Evolutionary conservation across 2,797 vertebrate species (phyloP).

Genomic region (Cynodonichthys magdalenae): DNA sequence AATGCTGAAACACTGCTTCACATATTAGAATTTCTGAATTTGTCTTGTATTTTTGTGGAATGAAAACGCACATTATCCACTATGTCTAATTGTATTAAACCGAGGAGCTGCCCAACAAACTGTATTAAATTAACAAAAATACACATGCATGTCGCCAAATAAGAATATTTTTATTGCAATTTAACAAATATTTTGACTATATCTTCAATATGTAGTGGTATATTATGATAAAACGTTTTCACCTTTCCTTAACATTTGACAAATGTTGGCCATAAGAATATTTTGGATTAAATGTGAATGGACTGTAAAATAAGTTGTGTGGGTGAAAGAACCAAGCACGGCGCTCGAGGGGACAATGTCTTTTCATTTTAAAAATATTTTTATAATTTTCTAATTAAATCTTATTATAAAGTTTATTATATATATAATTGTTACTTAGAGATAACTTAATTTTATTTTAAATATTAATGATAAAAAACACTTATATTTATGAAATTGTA

Average conservation of each 20-base stretch:
- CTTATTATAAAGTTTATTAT: background rate
- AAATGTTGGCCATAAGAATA: background rate
- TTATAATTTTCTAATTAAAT: background rate
- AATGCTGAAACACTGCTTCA: background rate
- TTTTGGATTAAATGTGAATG: slow-evolving; percentile 29
- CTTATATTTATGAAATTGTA: background rate
- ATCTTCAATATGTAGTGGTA: too few species aligned
- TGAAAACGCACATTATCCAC: background rate
- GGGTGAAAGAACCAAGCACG: slow-evolving; percentile 22
- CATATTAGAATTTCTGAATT: background rate
- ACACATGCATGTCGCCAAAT: too few species aligned
- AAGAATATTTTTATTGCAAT: too few species aligned
- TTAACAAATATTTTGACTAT: too few species aligned
- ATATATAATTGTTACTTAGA: too few species aligned
- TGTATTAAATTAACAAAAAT: background rate
- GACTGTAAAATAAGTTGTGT: slow-evolving; percentile 19
- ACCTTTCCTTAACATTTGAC: too few species aligned
- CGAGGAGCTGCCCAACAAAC: background rate
- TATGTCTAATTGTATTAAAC: background rate
- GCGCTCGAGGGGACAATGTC: background rate
- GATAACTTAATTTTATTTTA: too few species aligned
- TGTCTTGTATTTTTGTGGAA: background rate
- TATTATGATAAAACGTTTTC: background rate
- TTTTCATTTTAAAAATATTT: background rate
- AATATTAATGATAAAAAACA: too few species aligned